Evolutionary conservation across 2,113 vertebrate genomes (phyloP).

Genomic region (Psittacus erithacus): DNA sequence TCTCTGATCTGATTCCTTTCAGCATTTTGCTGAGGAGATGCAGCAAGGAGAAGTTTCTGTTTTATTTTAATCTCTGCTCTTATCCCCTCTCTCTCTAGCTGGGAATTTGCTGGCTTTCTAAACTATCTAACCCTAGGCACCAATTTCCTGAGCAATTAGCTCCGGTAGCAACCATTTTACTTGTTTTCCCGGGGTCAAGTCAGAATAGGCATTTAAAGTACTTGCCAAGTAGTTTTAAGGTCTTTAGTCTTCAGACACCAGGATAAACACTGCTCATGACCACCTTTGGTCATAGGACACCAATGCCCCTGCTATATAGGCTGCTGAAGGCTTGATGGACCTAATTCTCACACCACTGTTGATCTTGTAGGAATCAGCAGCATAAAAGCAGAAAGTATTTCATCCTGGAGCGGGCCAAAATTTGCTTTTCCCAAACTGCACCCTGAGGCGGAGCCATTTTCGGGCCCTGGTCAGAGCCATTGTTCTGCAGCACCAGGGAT

Average conservation of each 20-base stretch:
- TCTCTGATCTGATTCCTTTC: neutral
- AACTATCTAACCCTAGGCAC: neutral
- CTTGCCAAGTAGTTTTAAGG: neutral
- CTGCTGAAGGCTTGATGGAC: neutral
- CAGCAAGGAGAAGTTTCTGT: neutral
- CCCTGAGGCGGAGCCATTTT: neutral
- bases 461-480: neutral
- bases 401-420: rapidly evolving
- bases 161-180: neutral
- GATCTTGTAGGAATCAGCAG: neutral
- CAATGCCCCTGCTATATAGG: no score
- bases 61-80: neutral
- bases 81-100: neutral
- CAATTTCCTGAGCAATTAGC: neutral
- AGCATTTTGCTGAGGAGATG: neutral
- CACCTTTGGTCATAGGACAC: neutral
- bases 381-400: neutral
- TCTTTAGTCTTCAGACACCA: neutral
- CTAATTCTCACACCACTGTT: neutral
- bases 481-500: neutral
- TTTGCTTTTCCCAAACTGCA: rapidly evolving
- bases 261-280: neutral
- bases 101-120: neutral
- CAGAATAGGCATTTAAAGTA: neutral
- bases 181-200: neutral